Base-by-base conservation (phyloP, 37 sponge, comb jelly and placozoan genomes). In the Hormiphora californensis region DNA sequence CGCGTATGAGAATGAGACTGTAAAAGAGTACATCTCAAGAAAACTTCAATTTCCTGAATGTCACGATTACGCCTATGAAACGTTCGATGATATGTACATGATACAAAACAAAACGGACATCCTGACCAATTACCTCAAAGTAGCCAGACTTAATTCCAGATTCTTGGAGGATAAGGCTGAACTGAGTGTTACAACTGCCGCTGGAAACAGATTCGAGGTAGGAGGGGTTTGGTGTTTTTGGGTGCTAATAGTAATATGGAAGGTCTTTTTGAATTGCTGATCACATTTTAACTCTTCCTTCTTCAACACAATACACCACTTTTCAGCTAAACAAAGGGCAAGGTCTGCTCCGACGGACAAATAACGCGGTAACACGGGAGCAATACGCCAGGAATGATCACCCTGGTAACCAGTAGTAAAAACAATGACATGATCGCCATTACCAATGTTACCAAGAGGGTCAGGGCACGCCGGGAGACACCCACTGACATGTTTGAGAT, bases 1-100 rank as follows among this genome's bases (percentile, higher is more conserved):
- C n/a, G n/a, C n/a, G n/a, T n/a, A n/a, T n/a, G 43, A 73, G 9
- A 35, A 34, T 21, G 81, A 73, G 38, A 73, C 81, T 7, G 81
- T 73, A 0, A 25, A 73, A 30, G 46, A 39, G 46, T 73, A 36
- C 46, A 73, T 73, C 35, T 21, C 17, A 4, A 43, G 81, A 1
- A 32, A 32, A 22, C 43, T 39, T 9, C 43, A 43, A 46, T 73
- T 73, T 40, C 81, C 81, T 19, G 81, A 73, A 28, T 73, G 81
- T 36, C 32, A 40, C 1, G 81, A 41, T 28, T 73, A 43, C 38
- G 81, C 81, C 19, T 39, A 40, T 25, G 81, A 73, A 46, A 41
- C 43, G 43, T 40, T 73, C 9, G 81, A 73, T 33, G 81, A 73
- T 41, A 73, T 73, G 8, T 73, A 43, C 81, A 73, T 73, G 81